Evolutionary conservation across 2,888 invertebrate species (phyloP).

Genomic region (Gymnosoma rotundatum): DNA sequence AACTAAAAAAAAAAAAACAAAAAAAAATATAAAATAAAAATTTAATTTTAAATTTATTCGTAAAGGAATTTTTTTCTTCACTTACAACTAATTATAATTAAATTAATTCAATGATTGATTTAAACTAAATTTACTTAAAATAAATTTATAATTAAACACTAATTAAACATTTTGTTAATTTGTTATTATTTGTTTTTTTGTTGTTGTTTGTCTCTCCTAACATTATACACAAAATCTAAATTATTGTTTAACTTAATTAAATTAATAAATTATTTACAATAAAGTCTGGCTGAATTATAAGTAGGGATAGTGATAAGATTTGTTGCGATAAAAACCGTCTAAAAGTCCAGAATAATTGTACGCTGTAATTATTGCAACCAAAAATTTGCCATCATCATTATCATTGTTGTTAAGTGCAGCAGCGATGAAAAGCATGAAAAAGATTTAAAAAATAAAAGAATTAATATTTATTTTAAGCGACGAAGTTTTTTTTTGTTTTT

Average conservation of each 20-base stretch:
- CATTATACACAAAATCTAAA: slow-evolving; percentile 59
- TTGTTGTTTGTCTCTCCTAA: slow-evolving; percentile 58
- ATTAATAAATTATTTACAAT: slow-evolving; percentile 70
- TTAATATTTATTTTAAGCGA: slow-evolving; percentile 14
- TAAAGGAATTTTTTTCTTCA: neutral
- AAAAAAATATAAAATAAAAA: too few species aligned
- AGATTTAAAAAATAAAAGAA: slow-evolving; percentile 34
- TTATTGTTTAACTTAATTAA: slow-evolving; percentile 45
- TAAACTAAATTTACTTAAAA: slow-evolving; percentile 7
- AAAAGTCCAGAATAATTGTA: slow-evolving; percentile 80
- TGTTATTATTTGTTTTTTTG: slow-evolving; percentile 12
- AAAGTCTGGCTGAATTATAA: slow-evolving; percentile 80
- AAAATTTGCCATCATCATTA: too few species aligned
- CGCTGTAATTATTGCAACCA: slow-evolving; percentile 52
- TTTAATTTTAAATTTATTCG: neutral
- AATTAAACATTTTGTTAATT: slow-evolving; percentile 23
- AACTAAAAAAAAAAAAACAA: too few species aligned
- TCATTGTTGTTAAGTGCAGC: slow-evolving; percentile 15
- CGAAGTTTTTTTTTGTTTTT: neutral
- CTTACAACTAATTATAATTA: neutral
- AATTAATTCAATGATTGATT: neutral
- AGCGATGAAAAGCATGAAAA: slow-evolving; percentile 41
- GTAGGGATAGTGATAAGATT: slow-evolving; percentile 82
- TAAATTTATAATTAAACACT: slow-evolving; percentile 25
- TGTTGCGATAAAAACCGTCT: slow-evolving; percentile 82